These are phyloP conservation scores for Danionella cerebrum DNA, from an alignment of 2,113 vertebrate species.

Conservation along the genomic window DNA sequence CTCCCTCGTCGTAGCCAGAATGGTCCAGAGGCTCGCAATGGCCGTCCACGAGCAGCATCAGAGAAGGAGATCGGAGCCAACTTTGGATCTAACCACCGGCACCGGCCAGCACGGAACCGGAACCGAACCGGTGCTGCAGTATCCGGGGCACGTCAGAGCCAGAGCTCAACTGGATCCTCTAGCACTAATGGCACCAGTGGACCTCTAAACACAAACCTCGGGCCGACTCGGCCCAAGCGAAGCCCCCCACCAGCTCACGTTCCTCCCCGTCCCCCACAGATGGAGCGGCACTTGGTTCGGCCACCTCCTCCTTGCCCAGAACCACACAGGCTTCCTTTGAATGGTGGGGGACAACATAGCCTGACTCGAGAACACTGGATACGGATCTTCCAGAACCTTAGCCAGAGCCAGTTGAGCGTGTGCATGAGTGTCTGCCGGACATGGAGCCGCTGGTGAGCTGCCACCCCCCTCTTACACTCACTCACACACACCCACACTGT, in stretches of 20 bases:
- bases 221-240: too few species aligned
- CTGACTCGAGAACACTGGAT: conserved; percentile 80
- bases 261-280: conserved; percentile 71
- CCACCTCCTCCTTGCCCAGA: conserved; percentile 83
- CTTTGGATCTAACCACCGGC: conserved; percentile 58
- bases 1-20: conserved; percentile 53
- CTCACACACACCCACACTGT: neutral
- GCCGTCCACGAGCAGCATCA: conserved; percentile 55
- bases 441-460: conserved; percentile 86
- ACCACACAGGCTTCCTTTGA: conserved; percentile 79
- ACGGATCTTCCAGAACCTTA: conserved; percentile 78
- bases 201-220: too few species aligned
- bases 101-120: too few species aligned
- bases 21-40: conserved; percentile 64
- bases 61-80: conserved; percentile 62
- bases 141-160: conserved; percentile 53
- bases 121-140: conserved; percentile 50
- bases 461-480: neutral
- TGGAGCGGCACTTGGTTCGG: conserved; percentile 81
- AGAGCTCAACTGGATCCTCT: too few species aligned
- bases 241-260: conserved; percentile 73
- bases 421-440: conserved; percentile 91
- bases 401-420: conserved; percentile 77
- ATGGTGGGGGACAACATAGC: conserved; percentile 76
- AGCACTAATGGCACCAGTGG: too few species aligned